Conservation (phyloP, 2,797 vertebrate species). For the Clarias laeviceps region DNA sequence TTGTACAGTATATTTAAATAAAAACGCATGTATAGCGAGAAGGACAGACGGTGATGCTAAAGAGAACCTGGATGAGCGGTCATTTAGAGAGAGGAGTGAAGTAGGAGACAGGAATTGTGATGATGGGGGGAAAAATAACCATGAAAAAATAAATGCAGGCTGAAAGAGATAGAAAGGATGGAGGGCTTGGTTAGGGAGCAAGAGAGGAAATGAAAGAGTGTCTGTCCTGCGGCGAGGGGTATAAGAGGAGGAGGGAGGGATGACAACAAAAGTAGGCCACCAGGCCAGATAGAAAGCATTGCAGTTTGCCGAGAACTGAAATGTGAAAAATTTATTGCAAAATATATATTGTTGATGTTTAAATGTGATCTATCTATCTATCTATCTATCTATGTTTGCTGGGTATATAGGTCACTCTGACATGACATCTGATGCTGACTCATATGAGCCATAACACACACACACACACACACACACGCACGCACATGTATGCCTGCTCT, state of each 20-base stretch:
- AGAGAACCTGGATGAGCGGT: neutral
- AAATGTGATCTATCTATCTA: neutral
- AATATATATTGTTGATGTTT: neutral
- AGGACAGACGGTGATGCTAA: constrained; percentile 32
- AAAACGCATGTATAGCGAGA: constrained; percentile 30
- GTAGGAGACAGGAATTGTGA: constrained; percentile 9
- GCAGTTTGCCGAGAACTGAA: neutral
- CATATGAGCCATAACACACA: constrained; percentile 33
- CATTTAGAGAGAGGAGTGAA: neutral
- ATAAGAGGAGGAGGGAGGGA: constrained; percentile 15
- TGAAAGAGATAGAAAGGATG: neutral
- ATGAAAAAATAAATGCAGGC: neutral
- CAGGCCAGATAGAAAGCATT: constrained; percentile 21
- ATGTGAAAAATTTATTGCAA: neutral
- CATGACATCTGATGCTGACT: constrained; percentile 49
- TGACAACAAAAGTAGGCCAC: constrained; percentile 42
- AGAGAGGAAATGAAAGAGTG: constrained; percentile 8
- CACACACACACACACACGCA: neutral
- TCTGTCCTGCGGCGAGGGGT: constrained; percentile 8
- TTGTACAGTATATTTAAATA: constrained; percentile 6
- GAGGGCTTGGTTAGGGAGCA: neutral
- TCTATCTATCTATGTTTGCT: neutral
- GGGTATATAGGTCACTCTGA: constrained; percentile 54
- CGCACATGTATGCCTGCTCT: constrained; percentile 22
- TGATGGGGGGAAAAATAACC: neutral